Percentiles rank a stretch among this genome's conserved stretches.
Evolutionary conservation across 1,140 invertebrate species (phyloP).

Genomic region (Euborellia annulipes): DNA sequence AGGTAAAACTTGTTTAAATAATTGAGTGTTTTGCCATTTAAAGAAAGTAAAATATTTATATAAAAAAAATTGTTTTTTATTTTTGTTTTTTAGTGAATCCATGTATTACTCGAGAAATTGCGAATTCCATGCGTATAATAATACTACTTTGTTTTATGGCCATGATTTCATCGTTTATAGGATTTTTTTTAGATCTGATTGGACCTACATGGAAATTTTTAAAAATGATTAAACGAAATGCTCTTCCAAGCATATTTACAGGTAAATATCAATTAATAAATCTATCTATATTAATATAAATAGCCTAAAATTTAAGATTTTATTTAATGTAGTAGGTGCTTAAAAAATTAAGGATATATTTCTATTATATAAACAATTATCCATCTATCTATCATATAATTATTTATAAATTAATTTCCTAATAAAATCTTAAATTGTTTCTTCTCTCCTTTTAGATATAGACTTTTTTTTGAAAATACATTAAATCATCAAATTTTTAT

Average conservation of each 20-base stretch:
- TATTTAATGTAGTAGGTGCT: too few species aligned
- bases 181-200: conserved; percentile 33
- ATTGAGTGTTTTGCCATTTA: conserved; percentile 4
- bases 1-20: too few species aligned
- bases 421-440: too few species aligned
- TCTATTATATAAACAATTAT: too few species aligned
- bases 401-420: too few species aligned
- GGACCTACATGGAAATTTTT: conserved; percentile 31
- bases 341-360: too few species aligned
- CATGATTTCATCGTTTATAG: conserved; percentile 31
- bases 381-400: too few species aligned
- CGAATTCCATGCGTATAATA: conserved; percentile 33
- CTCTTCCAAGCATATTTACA: conserved; percentile 33
- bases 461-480: too few species aligned
- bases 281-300: not conserved
- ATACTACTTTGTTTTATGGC: conserved; percentile 35
- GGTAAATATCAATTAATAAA: conserved; percentile 14
- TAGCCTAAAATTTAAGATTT: not conserved
- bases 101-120: conserved; percentile 32
- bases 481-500: too few species aligned
- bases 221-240: conserved; percentile 32
- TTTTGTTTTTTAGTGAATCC: conserved; percentile 27
- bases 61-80: conserved; percentile 9
- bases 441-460: too few species aligned
- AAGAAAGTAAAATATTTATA: too few species aligned